Percentiles rank a stretch among this genome's conserved stretches.
These are phyloP conservation scores for Eupithecia centaureata DNA, from an alignment of 2,888 invertebrate species.

Conservation along the genomic window DNA sequence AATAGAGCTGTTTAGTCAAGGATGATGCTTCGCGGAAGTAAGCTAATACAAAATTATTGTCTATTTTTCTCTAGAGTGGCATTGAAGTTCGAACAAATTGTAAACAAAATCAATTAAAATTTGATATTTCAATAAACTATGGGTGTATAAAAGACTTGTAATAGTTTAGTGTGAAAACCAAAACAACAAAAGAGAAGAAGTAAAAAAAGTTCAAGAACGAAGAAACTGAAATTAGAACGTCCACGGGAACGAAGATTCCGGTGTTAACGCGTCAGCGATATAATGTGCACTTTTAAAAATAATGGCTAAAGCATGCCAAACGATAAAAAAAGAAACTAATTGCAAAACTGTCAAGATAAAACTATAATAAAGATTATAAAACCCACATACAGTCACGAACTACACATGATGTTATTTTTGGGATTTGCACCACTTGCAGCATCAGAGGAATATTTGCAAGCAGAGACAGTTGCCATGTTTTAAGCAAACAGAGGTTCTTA, in stretches of 20 bases:
- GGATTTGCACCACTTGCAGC: neutral
- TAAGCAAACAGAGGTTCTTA: neutral
- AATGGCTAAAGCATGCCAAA: conserved; percentile 6
- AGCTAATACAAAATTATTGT: neutral
- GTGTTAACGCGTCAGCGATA: neutral
- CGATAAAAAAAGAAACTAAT: neutral
- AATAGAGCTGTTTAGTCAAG: neutral
- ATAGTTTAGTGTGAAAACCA: neutral
- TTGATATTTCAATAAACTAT: neutral
- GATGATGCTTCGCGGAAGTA: neutral
- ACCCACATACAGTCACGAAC: conserved; percentile 5
- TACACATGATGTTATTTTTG: neutral
- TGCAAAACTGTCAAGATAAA: neutral
- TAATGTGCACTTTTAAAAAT: conserved; percentile 5
- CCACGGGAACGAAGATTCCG: neutral
- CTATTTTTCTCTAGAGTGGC: neutral
- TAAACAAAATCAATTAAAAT: neutral
- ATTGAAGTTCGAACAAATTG: neutral
- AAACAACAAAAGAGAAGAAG: neutral
- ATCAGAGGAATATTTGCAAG: neutral
- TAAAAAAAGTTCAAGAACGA: no score
- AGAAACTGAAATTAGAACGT: neutral
- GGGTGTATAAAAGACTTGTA: neutral
- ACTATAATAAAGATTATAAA: conserved; percentile 2
- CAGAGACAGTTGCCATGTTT: neutral